Evolutionary conservation across 2,888 invertebrate species (phyloP).

Genomic region (Mactromeris polynyma): DNA sequence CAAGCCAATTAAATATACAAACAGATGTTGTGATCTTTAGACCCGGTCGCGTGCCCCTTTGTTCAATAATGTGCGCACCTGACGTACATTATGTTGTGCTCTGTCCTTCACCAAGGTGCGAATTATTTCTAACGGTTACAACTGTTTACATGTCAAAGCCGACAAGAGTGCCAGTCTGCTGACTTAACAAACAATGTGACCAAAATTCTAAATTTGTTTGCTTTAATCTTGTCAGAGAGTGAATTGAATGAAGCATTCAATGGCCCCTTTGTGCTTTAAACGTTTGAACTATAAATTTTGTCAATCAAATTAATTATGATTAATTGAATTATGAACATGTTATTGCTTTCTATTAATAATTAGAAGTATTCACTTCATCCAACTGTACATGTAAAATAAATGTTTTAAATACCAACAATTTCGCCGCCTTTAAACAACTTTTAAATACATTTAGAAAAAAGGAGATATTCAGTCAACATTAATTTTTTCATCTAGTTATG

Average conservation of each 20-base stretch:
- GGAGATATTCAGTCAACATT: too few relatives aligned
- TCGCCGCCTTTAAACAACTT: too few relatives aligned
- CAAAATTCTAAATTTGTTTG: conserved; percentile 5
- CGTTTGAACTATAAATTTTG: not conserved
- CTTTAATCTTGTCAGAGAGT: not conserved
- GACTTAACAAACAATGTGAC: conserved; percentile 5
- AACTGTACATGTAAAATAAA: too few relatives aligned
- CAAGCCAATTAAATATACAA: conserved; percentile 65
- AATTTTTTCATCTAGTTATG: too few relatives aligned
- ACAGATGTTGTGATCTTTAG: conserved; percentile 65
- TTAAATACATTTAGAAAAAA: too few relatives aligned
- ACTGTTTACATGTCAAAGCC: conserved; percentile 46
- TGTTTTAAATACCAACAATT: too few relatives aligned
- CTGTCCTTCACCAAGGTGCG: conserved; percentile 58
- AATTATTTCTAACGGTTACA: conserved; percentile 63
- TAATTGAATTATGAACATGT: not conserved
- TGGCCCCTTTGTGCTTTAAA: not conserved
- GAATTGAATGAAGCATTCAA: not conserved
- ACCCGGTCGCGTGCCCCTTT: conserved; percentile 65
- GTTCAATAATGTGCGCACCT: conserved; percentile 56
- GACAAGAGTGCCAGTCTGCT: not conserved
- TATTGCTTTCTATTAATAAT: not conserved
- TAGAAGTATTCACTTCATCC: too few relatives aligned
- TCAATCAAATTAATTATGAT: not conserved
- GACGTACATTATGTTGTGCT: conserved; percentile 54